These are phyloP conservation scores for Sebastes steindachneri DNA, from an alignment of 2,797 vertebrate species.

Conservation along the genomic window DNA sequence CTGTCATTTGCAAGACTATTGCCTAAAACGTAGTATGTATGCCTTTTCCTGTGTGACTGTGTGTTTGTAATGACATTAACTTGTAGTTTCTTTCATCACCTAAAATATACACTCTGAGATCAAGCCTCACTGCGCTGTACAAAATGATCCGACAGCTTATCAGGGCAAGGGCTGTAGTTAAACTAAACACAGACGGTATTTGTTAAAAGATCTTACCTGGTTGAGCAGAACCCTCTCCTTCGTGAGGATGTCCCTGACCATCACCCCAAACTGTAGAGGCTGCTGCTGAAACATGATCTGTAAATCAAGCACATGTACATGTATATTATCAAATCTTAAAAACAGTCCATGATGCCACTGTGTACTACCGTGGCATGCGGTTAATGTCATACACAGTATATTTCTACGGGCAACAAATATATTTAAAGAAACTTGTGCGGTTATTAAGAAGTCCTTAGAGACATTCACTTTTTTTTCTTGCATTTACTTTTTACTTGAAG, in stretches of 20 bases:
- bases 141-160: neutral
- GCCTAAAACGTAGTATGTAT: neutral
- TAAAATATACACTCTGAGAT: neutral
- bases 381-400: neutral
- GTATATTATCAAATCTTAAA: neutral
- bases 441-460: neutral
- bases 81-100: neutral
- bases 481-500: neutral
- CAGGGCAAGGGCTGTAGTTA: neutral
- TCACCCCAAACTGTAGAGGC: constrained; percentile 86
- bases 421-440: neutral
- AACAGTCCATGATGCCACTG: neutral
- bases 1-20: neutral
- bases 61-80: neutral
- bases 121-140: neutral
- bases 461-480: neutral
- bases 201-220: constrained; percentile 75
- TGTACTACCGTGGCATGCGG: neutral
- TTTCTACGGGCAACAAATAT: neutral
- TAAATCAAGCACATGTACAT: constrained; percentile 29
- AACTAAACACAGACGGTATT: neutral
- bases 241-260: constrained; percentile 86
- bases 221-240: constrained; percentile 85
- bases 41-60: neutral
- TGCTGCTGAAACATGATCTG: constrained; percentile 83